A percentile compares a stretch with the other conserved stretches of the same genome.
Conservation (phyloP, 2,113 vertebrate species). For the Colossoma macropomum region DNA sequence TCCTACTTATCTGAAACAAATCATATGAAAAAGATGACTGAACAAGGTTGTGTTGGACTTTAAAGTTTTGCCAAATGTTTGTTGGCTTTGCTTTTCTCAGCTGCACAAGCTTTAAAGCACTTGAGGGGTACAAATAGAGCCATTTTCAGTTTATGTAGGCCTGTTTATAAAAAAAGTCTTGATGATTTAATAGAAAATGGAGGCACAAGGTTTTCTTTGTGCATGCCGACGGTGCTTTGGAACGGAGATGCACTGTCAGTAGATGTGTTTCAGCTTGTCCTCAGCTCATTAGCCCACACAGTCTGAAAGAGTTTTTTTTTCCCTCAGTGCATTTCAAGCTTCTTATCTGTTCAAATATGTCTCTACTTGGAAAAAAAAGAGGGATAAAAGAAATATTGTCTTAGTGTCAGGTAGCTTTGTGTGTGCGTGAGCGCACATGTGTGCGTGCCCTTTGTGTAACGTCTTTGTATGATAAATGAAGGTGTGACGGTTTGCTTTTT, state of each 20-base stretch:
- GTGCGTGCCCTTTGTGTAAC: constrained; percentile 15
- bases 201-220: constrained; percentile 14
- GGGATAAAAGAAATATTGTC: constrained; percentile 39
- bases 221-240: not conserved
- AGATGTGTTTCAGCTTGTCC: constrained; percentile 51
- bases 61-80: not conserved
- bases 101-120: not conserved
- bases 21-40: not conserved
- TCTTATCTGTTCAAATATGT: constrained; percentile 39
- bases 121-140: not conserved
- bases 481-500: not conserved
- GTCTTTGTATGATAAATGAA: constrained; percentile 1
- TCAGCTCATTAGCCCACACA: constrained; percentile 37
- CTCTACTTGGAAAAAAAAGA: constrained; percentile 25
- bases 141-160: not conserved
- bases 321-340: not conserved
- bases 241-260: constrained; percentile 14
- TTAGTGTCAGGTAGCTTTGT: constrained; percentile 42
- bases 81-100: not conserved
- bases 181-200: not conserved
- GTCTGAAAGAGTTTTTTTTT: constrained; percentile 26
- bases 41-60: not conserved
- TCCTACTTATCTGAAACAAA: not conserved
- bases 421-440: constrained; percentile 32
- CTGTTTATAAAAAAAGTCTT: not conserved